These are phyloP conservation scores for Phalloptychus januarius DNA, from an alignment of 2,797 vertebrate species.

Conservation along the genomic window DNA sequence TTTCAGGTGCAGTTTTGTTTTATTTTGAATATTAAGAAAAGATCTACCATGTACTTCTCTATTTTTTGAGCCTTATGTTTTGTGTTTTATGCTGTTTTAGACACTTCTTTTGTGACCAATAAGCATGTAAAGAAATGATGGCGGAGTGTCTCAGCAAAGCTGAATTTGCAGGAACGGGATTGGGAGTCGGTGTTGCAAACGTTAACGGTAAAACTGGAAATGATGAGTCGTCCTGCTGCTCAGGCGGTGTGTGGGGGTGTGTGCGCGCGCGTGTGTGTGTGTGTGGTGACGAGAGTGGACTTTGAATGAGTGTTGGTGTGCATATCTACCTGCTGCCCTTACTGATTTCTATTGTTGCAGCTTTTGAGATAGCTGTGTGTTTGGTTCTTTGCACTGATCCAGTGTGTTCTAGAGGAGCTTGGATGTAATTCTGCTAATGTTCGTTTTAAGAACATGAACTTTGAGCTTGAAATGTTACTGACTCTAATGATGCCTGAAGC, in stretches of 20 bases:
- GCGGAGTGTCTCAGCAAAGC: constrained; percentile 20
- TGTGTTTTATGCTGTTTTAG: constrained; percentile 41
- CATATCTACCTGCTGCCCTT: constrained; percentile 52
- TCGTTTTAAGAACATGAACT: constrained; percentile 16
- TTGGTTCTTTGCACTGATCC: constrained; percentile 69
- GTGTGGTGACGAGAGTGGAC: neutral
- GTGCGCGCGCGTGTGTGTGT: neutral
- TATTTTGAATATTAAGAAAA: constrained; percentile 32
- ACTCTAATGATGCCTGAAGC: constrained; percentile 14
- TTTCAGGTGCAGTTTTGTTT: constrained; percentile 23
- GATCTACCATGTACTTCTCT: constrained; percentile 16
- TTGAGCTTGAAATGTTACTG: neutral
- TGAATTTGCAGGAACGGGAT: constrained; percentile 16
- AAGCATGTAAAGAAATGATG: constrained; percentile 20
- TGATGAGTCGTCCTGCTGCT: constrained; percentile 38
- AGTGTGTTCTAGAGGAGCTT: constrained; percentile 22
- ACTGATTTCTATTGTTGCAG: constrained; percentile 39
- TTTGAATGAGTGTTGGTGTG: constrained; percentile 2
- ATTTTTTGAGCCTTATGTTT: neutral
- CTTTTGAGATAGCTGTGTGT: constrained; percentile 24
- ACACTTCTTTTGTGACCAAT: constrained; percentile 51
- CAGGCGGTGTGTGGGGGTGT: constrained; percentile 9
- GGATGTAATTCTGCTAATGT: constrained; percentile 11
- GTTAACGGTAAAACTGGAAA: constrained; percentile 41
- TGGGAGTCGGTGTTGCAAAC: constrained; percentile 33